Evolutionary conservation across 2,797 vertebrate species (phyloP).

Genomic region (Molossus molossus): DNA sequence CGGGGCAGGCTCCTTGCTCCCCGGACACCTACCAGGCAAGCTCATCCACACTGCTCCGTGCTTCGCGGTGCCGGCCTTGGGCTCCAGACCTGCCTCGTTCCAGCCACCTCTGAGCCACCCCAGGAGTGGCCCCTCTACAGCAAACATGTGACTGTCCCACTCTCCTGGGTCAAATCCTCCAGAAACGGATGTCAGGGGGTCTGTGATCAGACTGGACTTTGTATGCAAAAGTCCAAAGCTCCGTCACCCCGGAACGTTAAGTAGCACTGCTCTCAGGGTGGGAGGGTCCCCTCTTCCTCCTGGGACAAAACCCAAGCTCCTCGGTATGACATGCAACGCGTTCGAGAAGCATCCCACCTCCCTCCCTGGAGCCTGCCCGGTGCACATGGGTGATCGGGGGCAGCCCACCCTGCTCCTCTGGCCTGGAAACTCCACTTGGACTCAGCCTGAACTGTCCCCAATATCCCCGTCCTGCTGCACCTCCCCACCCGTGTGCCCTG

Average conservation of each 20-base stretch:
- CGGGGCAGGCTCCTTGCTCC: accelerated
- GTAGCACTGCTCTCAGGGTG: background rate
- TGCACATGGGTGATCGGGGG: accelerated
- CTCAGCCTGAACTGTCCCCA: accelerated
- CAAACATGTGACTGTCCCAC: background rate
- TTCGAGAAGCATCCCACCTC: accelerated
- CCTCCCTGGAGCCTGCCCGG: background rate
- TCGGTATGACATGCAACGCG: accelerated
- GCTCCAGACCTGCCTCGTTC: background rate
- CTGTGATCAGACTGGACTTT: background rate
- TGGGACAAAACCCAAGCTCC: accelerated
- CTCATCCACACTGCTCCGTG: accelerated
- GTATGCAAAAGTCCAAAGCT: background rate
- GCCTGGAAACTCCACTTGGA: background rate
- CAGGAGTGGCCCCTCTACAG: no score
- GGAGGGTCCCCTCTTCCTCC: accelerated
- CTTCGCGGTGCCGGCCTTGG: no score
- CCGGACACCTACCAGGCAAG: accelerated
- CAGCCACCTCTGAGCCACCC: background rate
- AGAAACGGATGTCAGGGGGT: background rate
- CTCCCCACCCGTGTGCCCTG: accelerated
- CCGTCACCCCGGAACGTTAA: background rate
- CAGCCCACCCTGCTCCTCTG: accelerated
- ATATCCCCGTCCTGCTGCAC: accelerated
- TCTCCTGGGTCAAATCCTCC: background rate